Evolutionary conservation across 2,888 invertebrate genomes (phyloP).

Genomic region (Thecocarcelia acutangulata): DNA sequence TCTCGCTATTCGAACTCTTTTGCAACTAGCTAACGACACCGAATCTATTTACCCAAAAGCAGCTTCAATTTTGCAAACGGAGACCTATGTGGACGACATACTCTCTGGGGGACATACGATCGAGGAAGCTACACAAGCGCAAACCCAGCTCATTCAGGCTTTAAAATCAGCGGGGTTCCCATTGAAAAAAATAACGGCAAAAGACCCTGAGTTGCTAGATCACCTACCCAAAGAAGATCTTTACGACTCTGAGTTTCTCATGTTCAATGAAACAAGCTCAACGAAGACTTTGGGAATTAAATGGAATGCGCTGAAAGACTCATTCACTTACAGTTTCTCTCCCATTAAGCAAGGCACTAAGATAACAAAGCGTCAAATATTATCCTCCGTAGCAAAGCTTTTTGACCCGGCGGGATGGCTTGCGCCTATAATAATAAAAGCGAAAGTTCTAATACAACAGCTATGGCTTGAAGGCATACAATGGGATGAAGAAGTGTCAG

Average conservation of each 20-base stretch:
- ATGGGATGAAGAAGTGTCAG: background rate
- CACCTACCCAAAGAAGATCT: slow-evolving; percentile 5
- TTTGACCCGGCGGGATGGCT: slow-evolving; percentile 9
- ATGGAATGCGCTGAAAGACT: slow-evolving; percentile 22
- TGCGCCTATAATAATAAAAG: background rate
- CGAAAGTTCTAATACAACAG: slow-evolving; percentile 5
- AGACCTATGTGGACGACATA: slow-evolving; percentile 8
- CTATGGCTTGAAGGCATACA: background rate
- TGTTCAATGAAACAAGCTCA: background rate
- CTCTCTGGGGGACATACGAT: background rate
- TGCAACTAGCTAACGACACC: slow-evolving; percentile 43
- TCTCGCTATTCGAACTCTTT: slow-evolving; percentile 56
- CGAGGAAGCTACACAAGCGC: background rate
- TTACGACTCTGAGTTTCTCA: slow-evolving; percentile 5
- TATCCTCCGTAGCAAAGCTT: slow-evolving; percentile 1
- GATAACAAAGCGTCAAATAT: background rate
- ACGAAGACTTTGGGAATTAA: slow-evolving; percentile 21
- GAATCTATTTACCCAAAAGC: slow-evolving; percentile 45
- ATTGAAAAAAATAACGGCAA: background rate
- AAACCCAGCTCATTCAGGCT: background rate
- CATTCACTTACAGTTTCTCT: slow-evolving; percentile 7
- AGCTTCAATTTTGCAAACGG: background rate
- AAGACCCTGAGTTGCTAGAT: background rate
- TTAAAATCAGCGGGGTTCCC: background rate
- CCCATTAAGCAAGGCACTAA: background rate